Evolutionary conservation across 2,113 vertebrate genomes (phyloP).

Genomic region (Gallinago media): DNA sequence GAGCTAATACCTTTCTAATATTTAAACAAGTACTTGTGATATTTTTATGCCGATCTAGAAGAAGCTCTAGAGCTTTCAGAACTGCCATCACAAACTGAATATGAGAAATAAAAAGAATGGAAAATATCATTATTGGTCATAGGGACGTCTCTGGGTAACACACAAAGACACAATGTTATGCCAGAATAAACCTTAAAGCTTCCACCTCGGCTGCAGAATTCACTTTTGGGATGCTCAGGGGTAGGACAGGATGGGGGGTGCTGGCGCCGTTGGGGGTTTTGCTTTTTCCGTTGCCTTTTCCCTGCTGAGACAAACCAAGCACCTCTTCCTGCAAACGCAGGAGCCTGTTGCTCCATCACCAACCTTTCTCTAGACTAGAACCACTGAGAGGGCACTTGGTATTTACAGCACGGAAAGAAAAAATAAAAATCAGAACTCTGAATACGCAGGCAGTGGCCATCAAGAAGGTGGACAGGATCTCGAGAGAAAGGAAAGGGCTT

Average conservation of each 20-base stretch:
- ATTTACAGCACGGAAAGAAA: background rate
- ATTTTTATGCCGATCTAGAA: slow-evolving; percentile 6
- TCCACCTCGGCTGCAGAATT: slow-evolving; percentile 1
- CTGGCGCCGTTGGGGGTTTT: background rate
- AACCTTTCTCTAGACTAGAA: rapidly evolving
- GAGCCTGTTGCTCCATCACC: background rate
- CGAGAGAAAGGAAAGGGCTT: background rate
- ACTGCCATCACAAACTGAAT: background rate
- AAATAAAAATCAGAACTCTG: background rate
- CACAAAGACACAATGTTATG: background rate
- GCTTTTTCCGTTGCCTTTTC: background rate
- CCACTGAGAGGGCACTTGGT: background rate
- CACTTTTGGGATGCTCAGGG: background rate
- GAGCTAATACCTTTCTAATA: slow-evolving; percentile 63
- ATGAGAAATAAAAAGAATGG: background rate
- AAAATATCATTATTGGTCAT: background rate
- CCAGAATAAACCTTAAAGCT: background rate
- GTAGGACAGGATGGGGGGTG: background rate
- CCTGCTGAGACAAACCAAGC: background rate
- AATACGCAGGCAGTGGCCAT: background rate
- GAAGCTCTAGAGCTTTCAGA: background rate
- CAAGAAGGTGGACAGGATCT: background rate
- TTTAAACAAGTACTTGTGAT: slow-evolving; percentile 52
- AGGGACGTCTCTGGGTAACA: background rate
- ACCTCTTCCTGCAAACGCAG: background rate